phyloP scores from a whole-genome alignment of 2,888 invertebrate genomes.

The Thymelicus acteon region DNA sequence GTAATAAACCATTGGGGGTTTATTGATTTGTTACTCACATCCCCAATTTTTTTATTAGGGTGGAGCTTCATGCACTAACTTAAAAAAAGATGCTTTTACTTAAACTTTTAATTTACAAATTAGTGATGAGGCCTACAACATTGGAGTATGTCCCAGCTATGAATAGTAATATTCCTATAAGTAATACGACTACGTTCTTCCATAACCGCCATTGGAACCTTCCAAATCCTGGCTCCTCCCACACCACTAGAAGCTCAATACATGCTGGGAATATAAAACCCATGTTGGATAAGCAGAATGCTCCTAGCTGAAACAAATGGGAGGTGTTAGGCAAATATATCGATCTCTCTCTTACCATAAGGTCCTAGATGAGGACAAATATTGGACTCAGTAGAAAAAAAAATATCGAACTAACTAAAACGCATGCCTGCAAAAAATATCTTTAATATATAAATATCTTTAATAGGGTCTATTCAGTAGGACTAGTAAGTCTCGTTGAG shows the following conservation, averaged over 20 bases:
- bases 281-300: slow-evolving; percentile 76
- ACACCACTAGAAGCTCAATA: slow-evolving; percentile 71
- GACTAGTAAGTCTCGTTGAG: no score
- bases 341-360: no score
- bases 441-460: no score
- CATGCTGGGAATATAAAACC: slow-evolving; percentile 77
- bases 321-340: no score
- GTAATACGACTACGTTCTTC: slow-evolving; percentile 64
- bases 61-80: background rate
- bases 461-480: no score
- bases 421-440: no score
- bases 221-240: slow-evolving; percentile 72
- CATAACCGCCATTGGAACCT: slow-evolving; percentile 66
- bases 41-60: no score
- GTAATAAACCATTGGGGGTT: no score
- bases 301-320: slow-evolving; percentile 69
- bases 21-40: no score
- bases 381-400: no score
- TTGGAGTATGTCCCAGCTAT: slow-evolving; percentile 73
- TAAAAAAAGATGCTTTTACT: background rate
- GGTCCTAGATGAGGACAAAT: no score
- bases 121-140: slow-evolving; percentile 63
- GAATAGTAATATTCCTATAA: slow-evolving; percentile 65
- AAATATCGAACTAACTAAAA: no score
- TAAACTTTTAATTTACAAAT: slow-evolving; percentile 50